These are phyloP conservation scores for Platysternon megacephalum DNA, from an alignment of 2,113 vertebrate species.

Conservation along the genomic window DNA sequence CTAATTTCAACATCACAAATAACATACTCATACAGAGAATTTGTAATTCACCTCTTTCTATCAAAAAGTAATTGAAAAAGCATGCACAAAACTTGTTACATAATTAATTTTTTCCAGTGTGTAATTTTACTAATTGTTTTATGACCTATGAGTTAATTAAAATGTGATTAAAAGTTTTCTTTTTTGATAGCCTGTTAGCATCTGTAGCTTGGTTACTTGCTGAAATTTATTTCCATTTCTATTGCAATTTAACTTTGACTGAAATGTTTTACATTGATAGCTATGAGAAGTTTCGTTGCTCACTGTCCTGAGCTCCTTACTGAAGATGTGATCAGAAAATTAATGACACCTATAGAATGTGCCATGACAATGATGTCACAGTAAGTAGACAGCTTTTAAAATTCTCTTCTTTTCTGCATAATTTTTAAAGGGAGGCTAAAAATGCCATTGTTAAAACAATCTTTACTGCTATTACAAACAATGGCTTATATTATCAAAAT, in stretches of 20 bases:
- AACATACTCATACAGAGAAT: not conserved
- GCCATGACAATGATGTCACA: conserved; percentile 99
- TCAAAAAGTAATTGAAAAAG: not conserved
- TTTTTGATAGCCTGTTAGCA: not conserved
- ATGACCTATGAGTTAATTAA: not conserved
- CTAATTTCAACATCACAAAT: not conserved
- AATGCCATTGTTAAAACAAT: not conserved
- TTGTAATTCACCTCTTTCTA: not conserved
- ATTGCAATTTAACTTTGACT: not conserved
- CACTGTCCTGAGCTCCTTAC: conserved; percentile 98
- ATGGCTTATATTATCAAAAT: not conserved
- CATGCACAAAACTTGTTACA: not conserved
- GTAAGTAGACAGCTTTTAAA: conserved; percentile 83
- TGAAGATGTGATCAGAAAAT: conserved; percentile 95
- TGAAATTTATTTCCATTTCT: not conserved
- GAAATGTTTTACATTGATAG: conserved; percentile 71
- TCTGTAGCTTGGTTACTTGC: not conserved
- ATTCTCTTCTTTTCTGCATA: not conserved
- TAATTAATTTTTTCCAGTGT: not conserved
- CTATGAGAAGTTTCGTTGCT: conserved; percentile 99
- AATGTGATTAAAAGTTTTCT: not conserved
- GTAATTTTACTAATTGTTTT: not conserved
- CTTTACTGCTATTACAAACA: not conserved
- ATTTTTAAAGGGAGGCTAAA: not conserved
- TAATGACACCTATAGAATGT: conserved; percentile 99